phyloP scores from a whole-genome alignment of 2,797 vertebrate genomes.

The Siniperca obscura region DNA sequence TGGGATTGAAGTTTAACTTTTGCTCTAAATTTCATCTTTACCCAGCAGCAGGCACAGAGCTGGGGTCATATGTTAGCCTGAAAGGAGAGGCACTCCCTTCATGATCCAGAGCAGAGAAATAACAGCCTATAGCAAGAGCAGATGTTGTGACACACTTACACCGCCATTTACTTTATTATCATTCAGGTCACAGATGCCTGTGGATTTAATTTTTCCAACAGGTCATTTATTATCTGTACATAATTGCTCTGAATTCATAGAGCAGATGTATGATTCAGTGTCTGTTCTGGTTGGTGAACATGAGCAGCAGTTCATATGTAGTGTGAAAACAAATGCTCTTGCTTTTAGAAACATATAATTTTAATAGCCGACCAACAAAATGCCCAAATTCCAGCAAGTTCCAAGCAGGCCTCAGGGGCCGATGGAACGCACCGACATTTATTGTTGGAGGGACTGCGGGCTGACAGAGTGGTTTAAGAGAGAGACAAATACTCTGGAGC shows the following conservation, averaged over 20 bases:
- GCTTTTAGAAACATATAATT: constrained; percentile 62
- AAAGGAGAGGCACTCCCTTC: constrained; percentile 57
- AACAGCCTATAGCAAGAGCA: constrained; percentile 63
- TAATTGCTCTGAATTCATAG: constrained; percentile 43
- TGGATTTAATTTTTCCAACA: constrained; percentile 53
- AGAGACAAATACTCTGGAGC: constrained; percentile 61
- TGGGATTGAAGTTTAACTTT: constrained; percentile 73
- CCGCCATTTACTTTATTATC: constrained; percentile 61
- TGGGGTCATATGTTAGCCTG: constrained; percentile 67
- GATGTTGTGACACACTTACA: constrained; percentile 67
- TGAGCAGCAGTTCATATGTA: constrained; percentile 44
- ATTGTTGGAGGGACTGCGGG: constrained; percentile 38
- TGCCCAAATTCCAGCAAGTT: constrained; percentile 60
- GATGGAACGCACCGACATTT: constrained; percentile 36
- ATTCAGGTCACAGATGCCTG: constrained; percentile 64
- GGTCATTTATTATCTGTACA: constrained; percentile 63
- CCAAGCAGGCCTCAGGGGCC: constrained; percentile 44
- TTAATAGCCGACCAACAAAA: constrained; percentile 58
- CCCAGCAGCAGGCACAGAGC: constrained; percentile 72
- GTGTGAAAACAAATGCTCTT: constrained; percentile 65
- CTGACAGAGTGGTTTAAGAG: constrained; percentile 41
- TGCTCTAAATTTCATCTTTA: constrained; percentile 75
- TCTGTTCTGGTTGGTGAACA: constrained; percentile 42
- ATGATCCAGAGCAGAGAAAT: constrained; percentile 58
- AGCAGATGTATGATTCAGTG: constrained; percentile 53